Percentiles rank a stretch among this genome's conserved stretches.
Conservation (phyloP, 2,113 vertebrate species). For the Trematocara marginatum region DNA sequence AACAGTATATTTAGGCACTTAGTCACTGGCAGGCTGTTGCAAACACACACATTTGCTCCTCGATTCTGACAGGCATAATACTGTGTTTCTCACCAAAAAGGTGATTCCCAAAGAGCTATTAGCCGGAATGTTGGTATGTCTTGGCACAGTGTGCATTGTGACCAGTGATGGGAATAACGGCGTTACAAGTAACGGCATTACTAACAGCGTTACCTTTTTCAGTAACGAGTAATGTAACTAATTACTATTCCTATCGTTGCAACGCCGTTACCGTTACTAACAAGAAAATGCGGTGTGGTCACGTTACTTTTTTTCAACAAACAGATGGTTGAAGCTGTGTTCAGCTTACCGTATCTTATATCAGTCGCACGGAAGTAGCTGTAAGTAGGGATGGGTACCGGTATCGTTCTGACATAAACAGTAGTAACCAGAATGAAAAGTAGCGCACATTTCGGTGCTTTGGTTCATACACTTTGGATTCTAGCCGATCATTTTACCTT, state of each 20-base stretch:
- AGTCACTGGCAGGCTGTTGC: not conserved
- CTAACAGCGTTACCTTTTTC: not conserved
- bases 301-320: not conserved
- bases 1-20: not conserved
- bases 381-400: not conserved
- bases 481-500: not conserved
- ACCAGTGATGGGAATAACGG: not conserved
- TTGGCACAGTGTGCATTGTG: not conserved
- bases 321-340: not conserved
- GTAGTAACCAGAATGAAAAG: not conserved
- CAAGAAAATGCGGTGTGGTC: rapidly evolving
- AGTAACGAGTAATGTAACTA: not conserved
- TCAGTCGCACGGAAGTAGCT: not conserved
- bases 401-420: not conserved
- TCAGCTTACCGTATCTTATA: rapidly evolving
- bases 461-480: not conserved
- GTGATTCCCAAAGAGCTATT: not conserved
- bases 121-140: not conserved
- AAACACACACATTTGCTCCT: not conserved
- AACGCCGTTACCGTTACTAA: rapidly evolving
- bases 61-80: not conserved
- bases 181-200: not conserved
- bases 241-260: not conserved
- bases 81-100: not conserved
- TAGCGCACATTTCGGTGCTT: rapidly evolving